These are phyloP conservation scores for Aurelia aurita DNA, from an alignment of 30 jellyfish, hydroid and myxozoan species.

Conservation along the genomic window DNA sequence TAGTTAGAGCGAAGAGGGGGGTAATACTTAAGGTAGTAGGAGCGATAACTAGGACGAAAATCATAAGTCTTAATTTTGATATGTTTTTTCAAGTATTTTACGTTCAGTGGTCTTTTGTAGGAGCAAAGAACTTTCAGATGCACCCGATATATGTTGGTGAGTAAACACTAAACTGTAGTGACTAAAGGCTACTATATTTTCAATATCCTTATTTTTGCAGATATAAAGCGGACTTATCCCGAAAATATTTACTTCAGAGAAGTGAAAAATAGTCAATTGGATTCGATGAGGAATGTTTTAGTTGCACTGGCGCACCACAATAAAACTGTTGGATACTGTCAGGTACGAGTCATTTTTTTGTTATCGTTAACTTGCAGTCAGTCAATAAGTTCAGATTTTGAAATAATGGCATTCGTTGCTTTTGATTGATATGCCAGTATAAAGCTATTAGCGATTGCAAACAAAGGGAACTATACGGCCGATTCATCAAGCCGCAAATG, in stretches of 20 bases:
- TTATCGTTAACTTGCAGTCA: too few relatives aligned
- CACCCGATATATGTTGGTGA: not conserved
- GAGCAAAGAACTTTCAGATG: not conserved
- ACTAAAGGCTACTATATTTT: not conserved
- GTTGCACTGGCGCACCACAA: slow-evolving; percentile 88
- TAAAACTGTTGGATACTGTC: slow-evolving; percentile 86
- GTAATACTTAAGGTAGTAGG: too few relatives aligned
- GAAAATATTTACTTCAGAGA: slow-evolving; percentile 88
- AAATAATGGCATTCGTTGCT: too few relatives aligned
- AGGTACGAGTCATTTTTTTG: slow-evolving; percentile 49
- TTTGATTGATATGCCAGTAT: too few relatives aligned
- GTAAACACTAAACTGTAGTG: not conserved
- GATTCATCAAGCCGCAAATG: too few relatives aligned
- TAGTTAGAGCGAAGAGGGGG: too few relatives aligned
- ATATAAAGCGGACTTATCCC: slow-evolving; percentile 89
- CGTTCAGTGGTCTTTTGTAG: not conserved
- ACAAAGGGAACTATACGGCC: too few relatives aligned
- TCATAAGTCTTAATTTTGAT: too few relatives aligned
- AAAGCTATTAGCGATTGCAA: too few relatives aligned
- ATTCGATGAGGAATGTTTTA: slow-evolving; percentile 75
- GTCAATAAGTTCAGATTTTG: too few relatives aligned
- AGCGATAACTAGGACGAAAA: too few relatives aligned
- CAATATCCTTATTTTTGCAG: slow-evolving; percentile 15
- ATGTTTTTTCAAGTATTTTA: too few relatives aligned
- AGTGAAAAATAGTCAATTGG: slow-evolving; percentile 69